Base-by-base conservation (phyloP, 2,797 vertebrate species). In the Graptemys geographica region DNA sequence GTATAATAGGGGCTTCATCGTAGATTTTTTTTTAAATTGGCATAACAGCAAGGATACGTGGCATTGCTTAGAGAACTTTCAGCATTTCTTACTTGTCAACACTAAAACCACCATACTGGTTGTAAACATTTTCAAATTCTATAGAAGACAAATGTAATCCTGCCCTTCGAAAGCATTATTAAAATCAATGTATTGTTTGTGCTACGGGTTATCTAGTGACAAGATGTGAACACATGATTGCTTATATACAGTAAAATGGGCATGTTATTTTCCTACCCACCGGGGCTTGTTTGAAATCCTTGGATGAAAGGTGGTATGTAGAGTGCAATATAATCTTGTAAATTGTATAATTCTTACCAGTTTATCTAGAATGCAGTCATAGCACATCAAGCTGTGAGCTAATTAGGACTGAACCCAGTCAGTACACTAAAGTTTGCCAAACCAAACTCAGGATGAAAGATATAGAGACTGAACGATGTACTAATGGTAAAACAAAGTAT, bases 21-120 rank as follows among this genome's bases (percentile, higher is more conserved):
- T 41, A 21, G 3, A 84, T 89, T 81, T n/a, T 94, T 90, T 96
- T 91, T 87, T 62, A n/a, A 79, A 1, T 33, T 83, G 86, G 89
- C 91, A 87, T n/a, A 89, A 83, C 90, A 92, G 59, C 93, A 89
- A 47, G 56, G 88, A 94, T 96, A 93, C 85, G 86, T 11, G n/a
- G 93, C 88, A 83, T 49, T 92, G 87, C 78, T 93, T 94, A 94
- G 93, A 90, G 4, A 96, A 85, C 27, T 93, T 76, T 84, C 87
- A 94, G 82, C 81, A 90, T 93, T 93, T 90, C 86, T 89, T 95
- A 91, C 51, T 47, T 80, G 53, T 88, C 83, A 94, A 62, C 86
- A 95, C 2, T 27, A 96, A 86, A 59, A 19, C 19, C 89, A 85
- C 49, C 79, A 51, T n/a, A 33, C 81, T 81, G 37, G 84, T 85